phyloP scores from a whole-genome alignment of 2,888 invertebrate genomes.

The Elmis aenea region DNA sequence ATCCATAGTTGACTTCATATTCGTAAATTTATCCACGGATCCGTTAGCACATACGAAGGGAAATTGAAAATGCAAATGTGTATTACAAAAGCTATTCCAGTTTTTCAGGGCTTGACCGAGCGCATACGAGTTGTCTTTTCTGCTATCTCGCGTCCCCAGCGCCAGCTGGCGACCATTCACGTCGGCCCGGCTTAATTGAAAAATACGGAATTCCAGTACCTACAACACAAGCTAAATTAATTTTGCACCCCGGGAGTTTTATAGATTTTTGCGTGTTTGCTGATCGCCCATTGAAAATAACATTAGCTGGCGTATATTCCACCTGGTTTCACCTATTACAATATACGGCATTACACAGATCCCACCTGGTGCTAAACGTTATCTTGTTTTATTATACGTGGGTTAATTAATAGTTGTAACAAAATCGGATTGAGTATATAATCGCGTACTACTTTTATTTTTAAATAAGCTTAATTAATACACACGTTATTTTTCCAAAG shows the following conservation, averaged over 20 bases:
- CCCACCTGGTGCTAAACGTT: too few relatives aligned
- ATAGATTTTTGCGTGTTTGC: conserved; percentile 22
- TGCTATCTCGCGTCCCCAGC: conserved; percentile 20
- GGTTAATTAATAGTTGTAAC: too few relatives aligned
- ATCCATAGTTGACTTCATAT: conserved; percentile 18
- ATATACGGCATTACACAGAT: too few relatives aligned
- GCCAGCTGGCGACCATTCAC: conserved; percentile 23
- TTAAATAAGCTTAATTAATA: too few relatives aligned
- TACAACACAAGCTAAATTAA: conserved; percentile 24
- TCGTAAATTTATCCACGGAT: conserved; percentile 28
- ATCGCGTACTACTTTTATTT: too few relatives aligned
- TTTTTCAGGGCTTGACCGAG: conserved; percentile 26
- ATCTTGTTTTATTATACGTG: too few relatives aligned
- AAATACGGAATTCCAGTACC: conserved; percentile 26
- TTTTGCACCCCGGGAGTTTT: conserved; percentile 21
- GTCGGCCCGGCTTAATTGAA: conserved; percentile 26
- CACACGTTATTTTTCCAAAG: too few relatives aligned
- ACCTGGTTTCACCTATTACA: neutral
- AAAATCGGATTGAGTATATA: too few relatives aligned
- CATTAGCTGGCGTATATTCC: too few relatives aligned
- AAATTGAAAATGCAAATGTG: conserved; percentile 33
- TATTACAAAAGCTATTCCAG: conserved; percentile 22
- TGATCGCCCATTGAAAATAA: conserved; percentile 20
- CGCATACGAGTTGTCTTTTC: conserved; percentile 24
- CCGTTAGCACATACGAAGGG: conserved; percentile 24